Evolutionary conservation across 2,113 vertebrate genomes (phyloP).

Genomic region (Cariama cristata): DNA sequence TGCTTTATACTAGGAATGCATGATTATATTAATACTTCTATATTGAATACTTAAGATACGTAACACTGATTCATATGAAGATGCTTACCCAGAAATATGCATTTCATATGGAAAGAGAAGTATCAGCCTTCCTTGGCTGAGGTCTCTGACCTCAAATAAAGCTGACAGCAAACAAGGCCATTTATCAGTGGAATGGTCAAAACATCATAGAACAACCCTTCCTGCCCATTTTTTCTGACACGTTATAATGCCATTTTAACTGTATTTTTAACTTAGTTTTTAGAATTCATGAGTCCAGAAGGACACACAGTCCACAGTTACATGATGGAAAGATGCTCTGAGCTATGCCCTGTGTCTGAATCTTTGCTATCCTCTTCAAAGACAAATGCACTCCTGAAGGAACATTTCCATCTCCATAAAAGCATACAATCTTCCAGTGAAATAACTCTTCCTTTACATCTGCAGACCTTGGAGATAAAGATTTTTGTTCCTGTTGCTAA

Average conservation of each 20-base stretch:
- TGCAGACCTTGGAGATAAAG: not conserved
- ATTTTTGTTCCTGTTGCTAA: not conserved
- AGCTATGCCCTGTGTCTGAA: not conserved
- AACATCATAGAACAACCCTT: not conserved
- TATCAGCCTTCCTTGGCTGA: not conserved
- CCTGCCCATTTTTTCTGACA: not conserved
- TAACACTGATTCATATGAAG: not conserved
- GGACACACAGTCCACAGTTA: not conserved
- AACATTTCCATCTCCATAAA: not conserved
- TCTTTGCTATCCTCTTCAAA: not conserved
- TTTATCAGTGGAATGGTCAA: not conserved
- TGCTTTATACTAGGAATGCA: not conserved
- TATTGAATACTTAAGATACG: not conserved
- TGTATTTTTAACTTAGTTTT: not conserved
- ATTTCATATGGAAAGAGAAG: not conserved
- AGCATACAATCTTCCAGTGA: not conserved
- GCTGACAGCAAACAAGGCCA: not conserved
- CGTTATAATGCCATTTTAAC: not conserved
- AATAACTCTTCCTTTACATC: not conserved
- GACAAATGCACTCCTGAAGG: not conserved
- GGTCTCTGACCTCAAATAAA: not conserved
- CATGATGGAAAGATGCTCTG: not conserved
- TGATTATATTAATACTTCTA: not conserved
- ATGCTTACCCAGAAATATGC: not conserved
- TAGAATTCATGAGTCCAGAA: not conserved